Evolutionary conservation across 1,140 invertebrate genomes (phyloP).

Genomic region (Drosophila eugracilis): DNA sequence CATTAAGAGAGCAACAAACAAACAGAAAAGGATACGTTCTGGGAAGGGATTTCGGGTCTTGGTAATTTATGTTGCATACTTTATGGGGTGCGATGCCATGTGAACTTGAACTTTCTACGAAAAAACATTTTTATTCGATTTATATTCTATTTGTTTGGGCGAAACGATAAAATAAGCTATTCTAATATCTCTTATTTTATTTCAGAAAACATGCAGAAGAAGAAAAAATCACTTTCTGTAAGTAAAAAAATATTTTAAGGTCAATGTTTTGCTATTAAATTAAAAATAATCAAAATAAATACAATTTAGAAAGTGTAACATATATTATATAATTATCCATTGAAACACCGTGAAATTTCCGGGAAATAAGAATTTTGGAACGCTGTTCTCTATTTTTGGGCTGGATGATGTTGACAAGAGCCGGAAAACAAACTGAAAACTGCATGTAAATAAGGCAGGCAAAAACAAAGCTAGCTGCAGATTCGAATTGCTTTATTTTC

Average conservation of each 20-base stretch:
- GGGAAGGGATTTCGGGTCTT: slow-evolving; percentile 21
- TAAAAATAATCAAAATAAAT: too few relatives aligned
- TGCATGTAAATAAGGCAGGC: slow-evolving; percentile 62
- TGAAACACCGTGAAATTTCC: slow-evolving; percentile 1
- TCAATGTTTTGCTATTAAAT: too few relatives aligned
- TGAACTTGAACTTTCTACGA: slow-evolving; percentile 17
- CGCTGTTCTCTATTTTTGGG: slow-evolving; percentile 29
- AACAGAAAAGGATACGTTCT: slow-evolving; percentile 25
- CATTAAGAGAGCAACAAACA: slow-evolving; percentile 60
- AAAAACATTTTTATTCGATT: not conserved
- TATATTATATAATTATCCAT: not conserved
- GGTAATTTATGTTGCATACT: slow-evolving; percentile 38
- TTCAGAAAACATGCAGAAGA: too few relatives aligned
- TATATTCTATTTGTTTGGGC: not conserved
- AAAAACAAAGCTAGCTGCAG: slow-evolving; percentile 44
- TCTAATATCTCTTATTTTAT: too few relatives aligned
- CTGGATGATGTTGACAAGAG: slow-evolving; percentile 67
- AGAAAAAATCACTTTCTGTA: too few relatives aligned
- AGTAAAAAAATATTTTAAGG: too few relatives aligned
- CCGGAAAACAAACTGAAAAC: slow-evolving; percentile 72
- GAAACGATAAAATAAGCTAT: too few relatives aligned
- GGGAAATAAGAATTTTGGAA: slow-evolving; percentile 9
- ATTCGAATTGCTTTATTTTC: slow-evolving; percentile 58
- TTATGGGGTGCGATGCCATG: slow-evolving; percentile 5
- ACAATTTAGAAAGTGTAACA: too few relatives aligned